A percentile compares a stretch with the other conserved stretches of the same genome.
Conservation (phyloP, 1,140 invertebrate species). For the Drosophila mayri region DNA sequence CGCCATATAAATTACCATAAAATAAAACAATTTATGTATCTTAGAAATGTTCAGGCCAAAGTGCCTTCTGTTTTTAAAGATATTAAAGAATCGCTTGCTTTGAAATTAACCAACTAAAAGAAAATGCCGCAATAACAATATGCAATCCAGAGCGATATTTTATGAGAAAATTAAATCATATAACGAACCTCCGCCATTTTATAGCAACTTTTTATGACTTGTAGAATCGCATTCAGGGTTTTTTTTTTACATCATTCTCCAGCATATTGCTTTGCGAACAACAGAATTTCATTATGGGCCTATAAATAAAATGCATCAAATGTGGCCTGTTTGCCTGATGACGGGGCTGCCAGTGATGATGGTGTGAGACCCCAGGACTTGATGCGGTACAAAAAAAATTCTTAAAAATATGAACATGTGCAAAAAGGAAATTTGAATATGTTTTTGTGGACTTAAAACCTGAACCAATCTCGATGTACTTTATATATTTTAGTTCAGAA, state of each 20-base stretch:
- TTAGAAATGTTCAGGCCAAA: background rate
- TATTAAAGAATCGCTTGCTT: background rate
- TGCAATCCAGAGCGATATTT: background rate
- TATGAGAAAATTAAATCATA: slow-evolving; percentile 7
- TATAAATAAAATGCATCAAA: slow-evolving; percentile 48
- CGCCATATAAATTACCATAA: background rate
- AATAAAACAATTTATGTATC: background rate
- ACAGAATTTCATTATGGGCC: slow-evolving; percentile 55
- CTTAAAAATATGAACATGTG: background rate
- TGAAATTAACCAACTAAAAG: slow-evolving; percentile 7
- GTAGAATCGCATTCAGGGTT: slow-evolving; percentile 4
- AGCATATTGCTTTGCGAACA: slow-evolving; percentile 15
- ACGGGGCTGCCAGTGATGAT: slow-evolving; percentile 8
- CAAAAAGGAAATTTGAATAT: background rate
- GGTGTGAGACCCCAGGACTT: background rate
- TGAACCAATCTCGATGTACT: background rate
- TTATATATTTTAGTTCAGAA: background rate
- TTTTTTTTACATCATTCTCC: slow-evolving; percentile 7
- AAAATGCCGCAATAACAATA: background rate
- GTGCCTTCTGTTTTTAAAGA: background rate
- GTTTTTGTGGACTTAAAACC: background rate
- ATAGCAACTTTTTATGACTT: slow-evolving; percentile 3
- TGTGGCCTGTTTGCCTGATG: slow-evolving; percentile 5
- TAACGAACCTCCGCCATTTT: background rate
- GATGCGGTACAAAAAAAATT: background rate